Evolutionary conservation across 2,113 vertebrate species (phyloP), one percentile per base, ranked within the genome.

Genomic region (Morone chrysops): DNA sequence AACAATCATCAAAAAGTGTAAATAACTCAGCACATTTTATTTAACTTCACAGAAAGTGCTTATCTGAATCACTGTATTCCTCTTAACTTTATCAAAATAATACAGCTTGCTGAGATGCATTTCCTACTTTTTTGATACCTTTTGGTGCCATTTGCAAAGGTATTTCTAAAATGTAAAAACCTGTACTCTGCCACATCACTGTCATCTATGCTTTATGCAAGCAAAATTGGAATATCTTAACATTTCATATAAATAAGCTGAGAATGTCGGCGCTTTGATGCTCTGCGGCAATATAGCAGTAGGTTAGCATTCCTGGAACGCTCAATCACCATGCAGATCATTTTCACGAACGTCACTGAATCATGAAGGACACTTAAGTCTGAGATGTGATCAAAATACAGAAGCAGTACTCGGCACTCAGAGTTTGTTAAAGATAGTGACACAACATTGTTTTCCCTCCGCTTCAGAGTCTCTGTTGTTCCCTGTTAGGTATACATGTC

Each of bases 321-420:
- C 89, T 90, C 89, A 87, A 71, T 89, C 89, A 87, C 88, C 91
- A 92, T 92, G 91, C 91, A 92, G 83, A 93, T 92, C 70, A 93
- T 92, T 93, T 92, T 89, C 90, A 88, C 68, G 4, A 89, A 90
- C 78, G 48, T 79, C 91, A 74, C 84, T 92, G 92, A 93, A 82
- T 92, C 90, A 92, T 93, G 91, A 92, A 93, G 92, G 92, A 92
- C 92, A 92, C 90, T 92, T 91, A 92, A 91, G 89, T 92, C 86
- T 88, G 82, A 90, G 90, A 91, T 92, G 91, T 92, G 92, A 92
- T 92, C 84, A 77, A 90, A 92, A 91, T 93, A 60, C 91, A 89
- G 75, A 88, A 83, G 89, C 83, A 53, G 65, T 0, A 1, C 75
- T 82, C 4, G 9, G 87, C 47, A 80, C 81, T 73, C 41, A 45